Conservation (phyloP, 2,113 vertebrate genomes). For the Tragelaphus scriptus region DNA sequence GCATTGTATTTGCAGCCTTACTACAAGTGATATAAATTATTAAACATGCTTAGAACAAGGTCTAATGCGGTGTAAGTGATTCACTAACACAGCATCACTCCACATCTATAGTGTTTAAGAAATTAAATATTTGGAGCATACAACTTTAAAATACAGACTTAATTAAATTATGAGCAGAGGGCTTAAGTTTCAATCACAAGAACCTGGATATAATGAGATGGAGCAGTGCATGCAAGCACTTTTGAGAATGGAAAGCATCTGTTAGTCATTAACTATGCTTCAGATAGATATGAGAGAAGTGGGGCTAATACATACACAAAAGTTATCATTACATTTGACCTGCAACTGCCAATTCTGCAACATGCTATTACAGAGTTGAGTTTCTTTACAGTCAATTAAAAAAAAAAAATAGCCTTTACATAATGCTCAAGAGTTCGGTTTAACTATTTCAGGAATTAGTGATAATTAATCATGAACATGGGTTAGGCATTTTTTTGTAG, state of each 20-base stretch:
- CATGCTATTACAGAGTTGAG: background rate
- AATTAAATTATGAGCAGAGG: background rate
- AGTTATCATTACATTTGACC: background rate
- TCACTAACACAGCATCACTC: background rate
- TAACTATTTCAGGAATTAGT: background rate
- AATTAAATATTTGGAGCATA: background rate
- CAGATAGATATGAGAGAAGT: background rate
- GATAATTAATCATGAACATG: background rate
- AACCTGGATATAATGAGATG: background rate
- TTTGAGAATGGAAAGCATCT: background rate
- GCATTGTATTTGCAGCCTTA: background rate
- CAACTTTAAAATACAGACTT: background rate
- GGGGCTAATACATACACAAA: background rate
- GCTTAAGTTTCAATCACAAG: background rate
- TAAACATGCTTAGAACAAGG: background rate
- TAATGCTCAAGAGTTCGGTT: background rate
- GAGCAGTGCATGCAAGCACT: background rate
- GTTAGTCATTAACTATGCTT: background rate
- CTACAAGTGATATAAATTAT: background rate
- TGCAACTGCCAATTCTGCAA: background rate
- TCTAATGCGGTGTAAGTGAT: background rate
- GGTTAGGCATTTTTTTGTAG: background rate
- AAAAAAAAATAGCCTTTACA: background rate
- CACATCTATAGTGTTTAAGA: background rate
- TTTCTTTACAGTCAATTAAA: background rate